Evolutionary conservation across 1,140 invertebrate genomes (phyloP), one percentile per base, ranked within the genome.

Genomic region (Magallana ariakensis): DNA sequence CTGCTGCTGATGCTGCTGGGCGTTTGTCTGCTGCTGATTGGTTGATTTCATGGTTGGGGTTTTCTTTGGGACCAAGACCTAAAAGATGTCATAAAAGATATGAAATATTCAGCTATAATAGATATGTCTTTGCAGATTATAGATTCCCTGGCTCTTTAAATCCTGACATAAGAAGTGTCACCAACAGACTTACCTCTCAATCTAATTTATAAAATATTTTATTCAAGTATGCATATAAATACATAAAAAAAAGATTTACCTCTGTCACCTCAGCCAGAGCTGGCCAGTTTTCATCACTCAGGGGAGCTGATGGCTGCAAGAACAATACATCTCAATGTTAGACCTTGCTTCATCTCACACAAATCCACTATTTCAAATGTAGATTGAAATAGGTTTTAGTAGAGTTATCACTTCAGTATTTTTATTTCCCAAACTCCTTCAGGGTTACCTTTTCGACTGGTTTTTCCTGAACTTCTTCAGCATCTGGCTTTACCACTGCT

Each of bases 241-340:
- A 46, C 2, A 46, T 46, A 46, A 4, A 46, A 46, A 46, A 46
- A 46, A 46, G 33, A 2, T 46, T 46, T 82, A 94, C 91, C 89
- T 93, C 93, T 81, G 92, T 92, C 22, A 95, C 94, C 92, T 95
- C 96, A 90, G 96, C 96, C 82, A 97, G 95, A 88, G 97, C 96
- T 86, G 97, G 97, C 97, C 97, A 97, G 94, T 97, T 94, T 80
- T 93, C 93, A 89, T 93, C 92, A 89, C 85, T 88, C 54, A 92
- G 58, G 15, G 89, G 62, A 54, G 82, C 55, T 11, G 80, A 83
- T 26, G 90, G 86, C 91, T 92, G 88, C 62, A 89, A 86, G 1
- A 75, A 66, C 82, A 53, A 85, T 53, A 62, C 33, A 46, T 46
- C 33, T 46, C 33, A 46, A 46, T 46, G 33, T 46, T 46, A 46